Percentiles rank a stretch among this genome's conserved stretches.
Evolutionary conservation across 2,888 invertebrate species (phyloP).

Genomic region (Zygothrica quintamaculata): DNA sequence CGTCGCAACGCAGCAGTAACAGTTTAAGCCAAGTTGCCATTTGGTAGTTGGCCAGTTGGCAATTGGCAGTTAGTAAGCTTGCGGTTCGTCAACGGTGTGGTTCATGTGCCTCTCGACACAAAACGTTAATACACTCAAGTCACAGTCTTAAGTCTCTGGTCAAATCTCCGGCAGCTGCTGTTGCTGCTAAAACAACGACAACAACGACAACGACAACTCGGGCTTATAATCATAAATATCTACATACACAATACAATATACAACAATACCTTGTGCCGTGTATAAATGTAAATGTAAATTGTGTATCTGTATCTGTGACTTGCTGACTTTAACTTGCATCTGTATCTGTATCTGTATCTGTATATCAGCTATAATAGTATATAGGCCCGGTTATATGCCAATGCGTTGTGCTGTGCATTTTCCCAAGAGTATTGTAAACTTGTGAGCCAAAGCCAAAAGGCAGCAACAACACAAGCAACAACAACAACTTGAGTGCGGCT

Average conservation of each 20-base stretch:
- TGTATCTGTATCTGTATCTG: slow-evolving; percentile 28
- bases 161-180: slow-evolving; percentile 55
- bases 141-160: slow-evolving; percentile 18
- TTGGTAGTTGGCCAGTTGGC: slow-evolving; percentile 41
- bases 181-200: too few species aligned
- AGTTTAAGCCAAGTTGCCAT: slow-evolving; percentile 61
- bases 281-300: too few species aligned
- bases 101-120: slow-evolving; percentile 55
- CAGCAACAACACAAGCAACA: slow-evolving; percentile 25
- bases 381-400: slow-evolving; percentile 66
- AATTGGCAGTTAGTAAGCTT: slow-evolving; percentile 65
- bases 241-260: slow-evolving; percentile 51
- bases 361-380: slow-evolving; percentile 37
- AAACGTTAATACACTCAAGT: too few species aligned
- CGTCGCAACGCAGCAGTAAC: slow-evolving; percentile 14
- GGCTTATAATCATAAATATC: slow-evolving; percentile 74
- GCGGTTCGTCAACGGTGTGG: slow-evolving; percentile 77
- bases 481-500: slow-evolving; percentile 31
- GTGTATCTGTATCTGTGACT: slow-evolving; percentile 16
- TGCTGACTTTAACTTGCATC: slow-evolving; percentile 1
- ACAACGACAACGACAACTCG: slow-evolving; percentile 46
- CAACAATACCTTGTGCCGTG: too few species aligned
- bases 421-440: slow-evolving; percentile 74
- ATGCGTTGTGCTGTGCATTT: slow-evolving; percentile 73
- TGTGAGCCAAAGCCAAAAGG: slow-evolving; percentile 37